These are phyloP conservation scores for Nesoenas mayeri DNA, from an alignment of 2,113 vertebrate species.

Conservation along the genomic window DNA sequence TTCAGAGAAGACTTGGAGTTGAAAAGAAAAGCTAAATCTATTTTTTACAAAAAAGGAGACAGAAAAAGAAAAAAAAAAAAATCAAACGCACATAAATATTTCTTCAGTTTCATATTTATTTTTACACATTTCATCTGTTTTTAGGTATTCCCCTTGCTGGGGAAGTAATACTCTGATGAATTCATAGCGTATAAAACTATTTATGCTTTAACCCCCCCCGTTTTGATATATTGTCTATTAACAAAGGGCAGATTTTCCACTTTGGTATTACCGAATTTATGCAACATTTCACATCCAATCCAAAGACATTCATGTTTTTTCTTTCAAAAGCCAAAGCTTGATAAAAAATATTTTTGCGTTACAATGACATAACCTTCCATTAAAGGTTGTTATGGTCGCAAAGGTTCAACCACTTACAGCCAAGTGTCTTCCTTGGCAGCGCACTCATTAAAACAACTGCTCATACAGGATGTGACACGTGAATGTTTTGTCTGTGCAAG, in stretches of 20 bases:
- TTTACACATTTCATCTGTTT: not conserved
- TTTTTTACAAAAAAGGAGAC: not conserved
- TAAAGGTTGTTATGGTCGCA: not conserved
- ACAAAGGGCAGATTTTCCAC: conserved; percentile 55
- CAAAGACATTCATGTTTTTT: conserved; percentile 22
- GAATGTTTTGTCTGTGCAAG: not conserved
- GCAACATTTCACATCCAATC: not conserved
- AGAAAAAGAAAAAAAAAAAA: not conserved
- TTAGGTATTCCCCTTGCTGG: not conserved
- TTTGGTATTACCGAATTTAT: conserved; percentile 14
- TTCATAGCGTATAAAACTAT: not conserved
- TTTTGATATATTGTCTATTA: not conserved
- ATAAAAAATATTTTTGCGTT: conserved; percentile 40
- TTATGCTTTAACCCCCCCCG: not conserved
- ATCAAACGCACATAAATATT: not conserved
- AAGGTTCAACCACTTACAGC: conserved; percentile 8
- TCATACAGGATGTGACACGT: not conserved
- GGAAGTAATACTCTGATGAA: not conserved
- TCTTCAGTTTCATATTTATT: not conserved
- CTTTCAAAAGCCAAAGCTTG: conserved; percentile 51
- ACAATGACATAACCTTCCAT: not conserved
- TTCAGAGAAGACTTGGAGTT: not conserved
- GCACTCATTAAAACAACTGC: not conserved
- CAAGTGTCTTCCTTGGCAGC: not conserved
- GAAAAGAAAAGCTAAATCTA: not conserved